A percentile compares a stretch with the other conserved stretches of the same genome.
These are phyloP conservation scores for Arbacia lixula DNA, from an alignment of 53 echinoderm and acorn worm species.

Conservation along the genomic window DNA sequence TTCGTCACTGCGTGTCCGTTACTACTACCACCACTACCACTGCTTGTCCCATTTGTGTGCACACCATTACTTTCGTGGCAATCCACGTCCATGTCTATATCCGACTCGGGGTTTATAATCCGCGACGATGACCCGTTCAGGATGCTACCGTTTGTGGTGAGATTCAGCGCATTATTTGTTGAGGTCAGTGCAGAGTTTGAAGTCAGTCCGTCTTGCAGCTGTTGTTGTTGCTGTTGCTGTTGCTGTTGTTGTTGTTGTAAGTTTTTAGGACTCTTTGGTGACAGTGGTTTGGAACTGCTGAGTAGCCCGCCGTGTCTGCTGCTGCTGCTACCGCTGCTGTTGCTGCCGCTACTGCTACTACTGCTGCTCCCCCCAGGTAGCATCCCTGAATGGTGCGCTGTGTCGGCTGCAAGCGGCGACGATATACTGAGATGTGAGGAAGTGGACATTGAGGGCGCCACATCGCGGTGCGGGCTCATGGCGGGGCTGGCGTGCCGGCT, in stretches of 20 bases:
- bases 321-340: constrained; percentile 45
- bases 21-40: constrained; percentile 18
- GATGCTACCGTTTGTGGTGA: constrained; percentile 81
- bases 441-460: constrained; percentile 66
- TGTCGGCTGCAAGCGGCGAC: constrained; percentile 58
- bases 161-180: constrained; percentile 84
- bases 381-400: constrained; percentile 52
- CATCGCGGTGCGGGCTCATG: constrained; percentile 91
- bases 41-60: constrained; percentile 29
- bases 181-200: constrained; percentile 74
- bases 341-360: constrained; percentile 62
- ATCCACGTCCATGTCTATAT: constrained; percentile 87
- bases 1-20: constrained; percentile 39
- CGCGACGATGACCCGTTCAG: constrained; percentile 69
- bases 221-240: constrained; percentile 8
- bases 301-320: constrained; percentile 26
- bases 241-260: constrained; percentile 37
- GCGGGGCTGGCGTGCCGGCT: constrained; percentile 95
- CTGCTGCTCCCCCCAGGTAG: constrained; percentile 55
- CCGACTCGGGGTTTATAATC: constrained; percentile 63
- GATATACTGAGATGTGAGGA: constrained; percentile 65
- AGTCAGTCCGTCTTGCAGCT: constrained; percentile 44
- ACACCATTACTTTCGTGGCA: constrained; percentile 50
- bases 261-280: constrained; percentile 57
- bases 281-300: constrained; percentile 45